Conservation (phyloP, 64 coral and sea anemone species). For the Trachythela sp. region DNA sequence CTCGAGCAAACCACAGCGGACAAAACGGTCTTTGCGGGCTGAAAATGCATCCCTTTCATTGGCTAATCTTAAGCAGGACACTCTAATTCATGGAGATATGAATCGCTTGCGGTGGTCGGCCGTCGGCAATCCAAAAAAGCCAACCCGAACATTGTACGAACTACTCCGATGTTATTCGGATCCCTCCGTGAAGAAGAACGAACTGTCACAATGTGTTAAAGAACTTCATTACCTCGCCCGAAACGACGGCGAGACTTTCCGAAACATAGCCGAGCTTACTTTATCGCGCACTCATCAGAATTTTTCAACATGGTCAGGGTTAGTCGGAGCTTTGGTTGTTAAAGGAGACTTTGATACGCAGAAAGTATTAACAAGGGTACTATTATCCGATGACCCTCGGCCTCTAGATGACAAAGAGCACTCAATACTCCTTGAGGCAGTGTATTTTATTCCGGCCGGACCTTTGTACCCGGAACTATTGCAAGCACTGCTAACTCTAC, state of each 20-base stretch:
- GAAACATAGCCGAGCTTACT: constrained; percentile 47
- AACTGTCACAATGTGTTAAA: constrained; percentile 64
- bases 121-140: constrained; percentile 60
- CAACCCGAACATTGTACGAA: constrained; percentile 55
- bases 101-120: constrained; percentile 65
- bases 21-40: neutral
- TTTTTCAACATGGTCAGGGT: constrained; percentile 65
- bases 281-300: constrained; percentile 66
- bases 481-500: constrained; percentile 55
- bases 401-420: constrained; percentile 58
- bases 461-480: constrained; percentile 64
- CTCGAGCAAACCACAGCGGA: neutral
- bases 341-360: constrained; percentile 62
- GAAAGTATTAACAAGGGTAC: constrained; percentile 46
- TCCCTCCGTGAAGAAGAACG: constrained; percentile 59
- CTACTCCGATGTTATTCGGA: constrained; percentile 82
- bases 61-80: neutral
- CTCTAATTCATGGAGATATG: constrained; percentile 57
- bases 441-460: constrained; percentile 72
- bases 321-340: constrained; percentile 52
- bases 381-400: constrained; percentile 48
- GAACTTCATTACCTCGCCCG: constrained; percentile 67
- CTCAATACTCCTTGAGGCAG: constrained; percentile 58
- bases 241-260: constrained; percentile 36
- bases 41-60: neutral